Percentiles rank a stretch among this genome's conserved stretches.
phyloP scores from a whole-genome alignment of 2,888 invertebrate genomes.

The Trichogramma evanescens region DNA sequence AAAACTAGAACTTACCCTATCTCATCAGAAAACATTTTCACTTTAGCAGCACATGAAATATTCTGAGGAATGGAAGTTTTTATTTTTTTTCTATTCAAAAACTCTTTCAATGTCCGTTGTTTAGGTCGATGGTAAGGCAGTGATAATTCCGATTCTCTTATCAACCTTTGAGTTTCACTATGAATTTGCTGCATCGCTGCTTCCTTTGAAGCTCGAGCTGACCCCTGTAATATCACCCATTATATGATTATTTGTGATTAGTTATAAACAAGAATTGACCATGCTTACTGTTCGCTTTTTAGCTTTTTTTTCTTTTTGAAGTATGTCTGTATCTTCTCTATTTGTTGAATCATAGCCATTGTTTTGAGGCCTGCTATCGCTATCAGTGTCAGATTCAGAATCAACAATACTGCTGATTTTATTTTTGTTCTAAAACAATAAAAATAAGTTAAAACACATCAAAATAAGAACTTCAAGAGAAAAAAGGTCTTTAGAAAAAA shows the following conservation, averaged over 20 bases:
- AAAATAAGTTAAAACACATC: not conserved
- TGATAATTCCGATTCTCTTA: constrained; percentile 67
- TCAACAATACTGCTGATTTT: constrained; percentile 27
- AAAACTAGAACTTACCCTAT: constrained; percentile 31
- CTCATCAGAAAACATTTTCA: constrained; percentile 61
- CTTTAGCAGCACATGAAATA: constrained; percentile 45
- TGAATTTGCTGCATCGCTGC: constrained; percentile 69
- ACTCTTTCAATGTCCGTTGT: constrained; percentile 71
- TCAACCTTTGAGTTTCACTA: constrained; percentile 75
- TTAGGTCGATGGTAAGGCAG: constrained; percentile 84
- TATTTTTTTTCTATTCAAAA: constrained; percentile 54
- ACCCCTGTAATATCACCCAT: constrained; percentile 7
- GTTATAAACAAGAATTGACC: not conserved
- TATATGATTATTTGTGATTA: not conserved
- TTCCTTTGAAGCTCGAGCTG: constrained; percentile 42
- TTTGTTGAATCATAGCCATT: constrained; percentile 4
- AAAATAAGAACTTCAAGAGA: not conserved
- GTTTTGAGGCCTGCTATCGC: not conserved
- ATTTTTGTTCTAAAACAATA: constrained; percentile 23
- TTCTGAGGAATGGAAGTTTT: constrained; percentile 35
- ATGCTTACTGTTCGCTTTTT: constrained; percentile 23
- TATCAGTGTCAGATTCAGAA: constrained; percentile 31
- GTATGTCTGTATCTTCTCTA: constrained; percentile 12
- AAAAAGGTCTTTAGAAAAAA: not conserved
- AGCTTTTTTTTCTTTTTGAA: constrained; percentile 13